Percentiles rank a stretch among this genome's conserved stretches.
Evolutionary conservation across 2,113 vertebrate species (phyloP).

Genomic region (Pyrgilauda ruficollis): DNA sequence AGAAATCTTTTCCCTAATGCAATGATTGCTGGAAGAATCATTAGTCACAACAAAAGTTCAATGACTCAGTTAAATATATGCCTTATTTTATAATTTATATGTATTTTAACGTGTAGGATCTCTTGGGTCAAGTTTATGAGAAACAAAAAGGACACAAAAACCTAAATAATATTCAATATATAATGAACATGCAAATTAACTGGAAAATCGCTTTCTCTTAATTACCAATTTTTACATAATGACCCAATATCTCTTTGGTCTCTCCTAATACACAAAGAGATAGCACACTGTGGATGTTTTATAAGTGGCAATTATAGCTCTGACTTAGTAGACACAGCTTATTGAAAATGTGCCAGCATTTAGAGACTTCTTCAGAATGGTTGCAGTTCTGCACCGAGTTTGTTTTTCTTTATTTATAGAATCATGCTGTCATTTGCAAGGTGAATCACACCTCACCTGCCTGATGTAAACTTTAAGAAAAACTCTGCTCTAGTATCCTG

Average conservation of each 20-base stretch:
- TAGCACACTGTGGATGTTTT: conserved; percentile 28
- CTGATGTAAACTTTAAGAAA: background rate
- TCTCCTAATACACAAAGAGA: conserved; percentile 34
- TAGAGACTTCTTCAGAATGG: background rate
- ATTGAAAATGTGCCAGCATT: conserved; percentile 15
- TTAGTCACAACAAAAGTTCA: conserved; percentile 60
- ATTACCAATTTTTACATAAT: conserved; percentile 71
- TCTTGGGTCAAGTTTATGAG: conserved; percentile 58
- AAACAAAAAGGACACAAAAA: conserved; percentile 55
- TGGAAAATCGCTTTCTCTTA: conserved; percentile 61
- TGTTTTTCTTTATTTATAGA: background rate
- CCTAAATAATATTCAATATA: conserved; percentile 64
- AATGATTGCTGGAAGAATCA: conserved; percentile 48
- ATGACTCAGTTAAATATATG: conserved; percentile 51
- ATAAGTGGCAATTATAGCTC: conserved; percentile 61
- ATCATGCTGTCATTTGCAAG: background rate
- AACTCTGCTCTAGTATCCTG: background rate
- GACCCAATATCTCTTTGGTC: conserved; percentile 46
- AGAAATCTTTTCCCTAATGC: conserved; percentile 55
- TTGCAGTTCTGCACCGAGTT: background rate
- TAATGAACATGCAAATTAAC: conserved; percentile 66
- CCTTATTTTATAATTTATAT: conserved; percentile 59
- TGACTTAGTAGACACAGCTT: background rate
- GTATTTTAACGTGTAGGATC: conserved; percentile 21
- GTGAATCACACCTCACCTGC: background rate